phyloP scores from a whole-genome alignment of 2,113 vertebrate genomes.

The Sapayoa aenigma region DNA sequence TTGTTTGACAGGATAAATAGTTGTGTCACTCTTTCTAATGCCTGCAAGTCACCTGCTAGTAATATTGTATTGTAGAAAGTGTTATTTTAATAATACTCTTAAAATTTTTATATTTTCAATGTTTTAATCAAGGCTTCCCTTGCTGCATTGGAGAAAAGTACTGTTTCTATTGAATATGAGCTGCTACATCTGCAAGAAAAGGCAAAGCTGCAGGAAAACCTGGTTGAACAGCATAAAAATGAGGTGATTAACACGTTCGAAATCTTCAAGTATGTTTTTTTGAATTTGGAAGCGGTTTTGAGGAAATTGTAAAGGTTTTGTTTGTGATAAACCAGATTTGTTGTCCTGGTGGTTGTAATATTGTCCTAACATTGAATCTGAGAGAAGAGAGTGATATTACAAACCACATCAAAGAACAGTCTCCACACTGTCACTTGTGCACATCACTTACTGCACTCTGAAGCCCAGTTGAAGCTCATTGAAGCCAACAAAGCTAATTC shows the following conservation, averaged over 20 bases:
- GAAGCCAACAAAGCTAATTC: background rate
- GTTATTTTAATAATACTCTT: background rate
- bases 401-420: background rate
- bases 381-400: background rate
- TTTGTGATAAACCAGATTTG: background rate
- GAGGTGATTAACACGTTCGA: conserved; percentile 70
- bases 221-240: conserved; percentile 69
- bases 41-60: background rate
- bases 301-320: background rate
- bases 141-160: conserved; percentile 68
- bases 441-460: no score
- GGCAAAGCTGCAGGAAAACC: conserved; percentile 70
- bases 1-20: background rate
- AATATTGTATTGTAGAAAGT: background rate
- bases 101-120: background rate
- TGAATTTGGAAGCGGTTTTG: background rate
- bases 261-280: background rate
- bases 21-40: background rate
- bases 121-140: conserved; percentile 70
- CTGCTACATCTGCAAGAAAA: conserved; percentile 72
- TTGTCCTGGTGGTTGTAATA: background rate
- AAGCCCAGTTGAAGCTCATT: background rate
- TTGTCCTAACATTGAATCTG: background rate
- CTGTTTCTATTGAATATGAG: conserved; percentile 69
- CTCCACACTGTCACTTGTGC: background rate